phyloP scores from a whole-genome alignment of 2,888 invertebrate species.

The Mycalesis mineus region DNA sequence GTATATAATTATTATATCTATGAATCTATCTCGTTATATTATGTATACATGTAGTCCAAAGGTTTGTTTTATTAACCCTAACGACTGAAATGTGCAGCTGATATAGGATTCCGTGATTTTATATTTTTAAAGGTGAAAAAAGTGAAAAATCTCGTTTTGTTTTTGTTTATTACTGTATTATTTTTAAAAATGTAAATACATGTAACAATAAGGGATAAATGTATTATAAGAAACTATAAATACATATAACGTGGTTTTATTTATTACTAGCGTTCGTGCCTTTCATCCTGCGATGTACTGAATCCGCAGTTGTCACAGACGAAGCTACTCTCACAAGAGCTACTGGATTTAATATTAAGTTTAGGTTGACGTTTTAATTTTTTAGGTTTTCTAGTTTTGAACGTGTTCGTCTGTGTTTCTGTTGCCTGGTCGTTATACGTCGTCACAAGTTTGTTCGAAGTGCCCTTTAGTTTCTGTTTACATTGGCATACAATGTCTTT shows the following conservation, averaged over 20 bases:
- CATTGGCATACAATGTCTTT: conserved; percentile 31
- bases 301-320: conserved; percentile 4
- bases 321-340: not conserved
- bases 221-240: conserved; percentile 76
- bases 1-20: not conserved
- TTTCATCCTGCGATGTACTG: conserved; percentile 21
- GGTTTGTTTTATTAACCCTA: conserved; percentile 38
- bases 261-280: conserved; percentile 18
- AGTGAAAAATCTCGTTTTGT: conserved; percentile 65
- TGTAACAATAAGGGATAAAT: conserved; percentile 67
- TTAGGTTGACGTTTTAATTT: conserved; percentile 8
- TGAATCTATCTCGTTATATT: conserved; percentile 28
- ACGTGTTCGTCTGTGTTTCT: conserved; percentile 20
- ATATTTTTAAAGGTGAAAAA: conserved; percentile 42
- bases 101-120: conserved; percentile 37
- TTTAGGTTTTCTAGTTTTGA: conserved; percentile 11
- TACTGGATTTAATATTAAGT: not conserved
- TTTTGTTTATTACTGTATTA: conserved; percentile 68
- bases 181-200: conserved; percentile 68
- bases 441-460: conserved; percentile 40
- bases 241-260: conserved; percentile 50
- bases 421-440: conserved; percentile 42
- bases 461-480: conserved; percentile 12
- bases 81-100: conserved; percentile 51
- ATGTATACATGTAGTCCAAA: conserved; percentile 43